Evolutionary conservation across 1,140 invertebrate genomes (phyloP).

Genomic region (Zaprionus capensis): DNA sequence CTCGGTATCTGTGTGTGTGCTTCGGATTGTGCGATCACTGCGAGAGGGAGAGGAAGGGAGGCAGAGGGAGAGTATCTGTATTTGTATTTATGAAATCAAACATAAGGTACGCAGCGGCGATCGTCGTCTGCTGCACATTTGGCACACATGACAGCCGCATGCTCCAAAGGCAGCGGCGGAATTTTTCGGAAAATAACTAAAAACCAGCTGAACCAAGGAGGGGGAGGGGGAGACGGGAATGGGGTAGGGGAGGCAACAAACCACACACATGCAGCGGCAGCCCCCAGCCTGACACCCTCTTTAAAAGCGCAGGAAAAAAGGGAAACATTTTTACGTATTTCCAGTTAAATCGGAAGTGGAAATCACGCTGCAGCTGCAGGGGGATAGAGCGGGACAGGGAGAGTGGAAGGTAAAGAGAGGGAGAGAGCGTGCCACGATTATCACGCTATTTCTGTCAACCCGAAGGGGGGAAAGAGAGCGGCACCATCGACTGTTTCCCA

Average conservation of each 20-base stretch:
- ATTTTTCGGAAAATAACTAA: constrained; percentile 43
- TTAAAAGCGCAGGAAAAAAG: constrained; percentile 36
- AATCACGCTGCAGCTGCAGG: constrained; percentile 53
- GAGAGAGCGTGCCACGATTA: constrained; percentile 74
- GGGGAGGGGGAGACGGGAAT: neutral
- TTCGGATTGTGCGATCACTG: constrained; percentile 28
- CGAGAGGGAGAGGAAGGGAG: neutral
- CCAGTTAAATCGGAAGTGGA: constrained; percentile 81
- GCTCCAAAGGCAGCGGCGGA: constrained; percentile 51
- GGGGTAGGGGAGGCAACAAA: constrained; percentile 19
- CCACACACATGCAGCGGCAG: constrained; percentile 48
- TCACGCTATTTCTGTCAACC: constrained; percentile 77
- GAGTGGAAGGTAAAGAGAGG: neutral
- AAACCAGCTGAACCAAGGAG: constrained; percentile 2
- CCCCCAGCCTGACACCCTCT: neutral
- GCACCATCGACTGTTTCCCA: constrained; percentile 11
- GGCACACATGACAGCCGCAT: constrained; percentile 81
- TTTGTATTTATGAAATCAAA: constrained; percentile 81
- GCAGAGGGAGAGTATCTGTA: constrained; percentile 7
- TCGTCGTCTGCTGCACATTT: constrained; percentile 73
- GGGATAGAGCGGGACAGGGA: neutral
- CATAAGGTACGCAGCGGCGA: constrained; percentile 62
- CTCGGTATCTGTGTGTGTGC: constrained; percentile 15
- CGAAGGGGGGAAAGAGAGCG: neutral
- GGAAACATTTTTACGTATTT: constrained; percentile 74